Conservation (phyloP, 2,797 vertebrate genomes). For the Leuciscus waleckii region DNA sequence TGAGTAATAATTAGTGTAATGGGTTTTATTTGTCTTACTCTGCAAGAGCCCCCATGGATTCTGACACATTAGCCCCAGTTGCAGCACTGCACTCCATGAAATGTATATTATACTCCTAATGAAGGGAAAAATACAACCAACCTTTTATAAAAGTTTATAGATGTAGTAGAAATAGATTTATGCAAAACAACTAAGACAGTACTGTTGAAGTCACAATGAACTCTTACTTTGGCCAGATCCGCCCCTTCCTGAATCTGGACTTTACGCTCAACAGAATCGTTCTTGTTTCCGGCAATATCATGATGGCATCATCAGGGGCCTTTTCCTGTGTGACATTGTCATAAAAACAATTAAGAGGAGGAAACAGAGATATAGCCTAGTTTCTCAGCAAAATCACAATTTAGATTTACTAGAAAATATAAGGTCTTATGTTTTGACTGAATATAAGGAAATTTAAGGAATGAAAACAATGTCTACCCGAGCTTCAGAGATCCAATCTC, state of each 20-base stretch:
- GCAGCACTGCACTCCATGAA: slow-evolving; percentile 93
- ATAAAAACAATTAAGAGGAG: neutral
- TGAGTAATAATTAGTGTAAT: neutral
- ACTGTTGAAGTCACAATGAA: neutral
- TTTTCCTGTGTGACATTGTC: slow-evolving; percentile 76
- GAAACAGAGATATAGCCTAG: neutral
- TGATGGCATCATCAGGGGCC: slow-evolving; percentile 71
- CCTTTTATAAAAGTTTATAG: neutral
- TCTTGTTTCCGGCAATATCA: slow-evolving; percentile 93
- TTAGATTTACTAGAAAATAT: neutral
- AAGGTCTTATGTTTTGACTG: neutral
- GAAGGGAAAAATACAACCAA: neutral
- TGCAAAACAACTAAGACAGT: neutral
- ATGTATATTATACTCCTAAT: slow-evolving; percentile 83
- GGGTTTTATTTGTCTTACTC: slow-evolving; percentile 78
- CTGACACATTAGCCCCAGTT: slow-evolving; percentile 86
- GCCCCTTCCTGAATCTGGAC: slow-evolving; percentile 79
- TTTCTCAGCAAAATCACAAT: neutral
- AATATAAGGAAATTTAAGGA: neutral
- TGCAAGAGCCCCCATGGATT: slow-evolving; percentile 82
- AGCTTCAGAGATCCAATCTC: slow-evolving; percentile 88
- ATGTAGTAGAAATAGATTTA: neutral
- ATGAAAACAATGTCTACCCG: slow-evolving; percentile 75
- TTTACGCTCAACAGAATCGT: slow-evolving; percentile 76
- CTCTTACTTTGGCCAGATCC: slow-evolving; percentile 82